A percentile compares a stretch with the other conserved stretches of the same genome.
Evolutionary conservation across 2,113 vertebrate species (phyloP).

Genomic region (Leptocoma aspasia): DNA sequence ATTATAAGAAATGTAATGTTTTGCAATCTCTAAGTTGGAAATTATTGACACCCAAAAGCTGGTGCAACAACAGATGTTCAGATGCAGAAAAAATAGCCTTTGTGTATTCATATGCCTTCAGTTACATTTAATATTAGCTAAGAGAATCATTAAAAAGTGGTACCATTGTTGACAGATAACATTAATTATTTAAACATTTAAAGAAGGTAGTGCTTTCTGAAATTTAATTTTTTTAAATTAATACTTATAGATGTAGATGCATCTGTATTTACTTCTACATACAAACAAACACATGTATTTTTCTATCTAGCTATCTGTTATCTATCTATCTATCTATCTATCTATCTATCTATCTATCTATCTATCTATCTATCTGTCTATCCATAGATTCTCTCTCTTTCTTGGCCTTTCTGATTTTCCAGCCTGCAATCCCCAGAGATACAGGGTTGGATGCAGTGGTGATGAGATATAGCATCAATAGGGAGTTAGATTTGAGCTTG

Average conservation of each 20-base stretch:
- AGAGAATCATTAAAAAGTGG: not conserved
- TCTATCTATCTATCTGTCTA: not conserved
- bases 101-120: not conserved
- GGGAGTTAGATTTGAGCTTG: not conserved
- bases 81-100: not conserved
- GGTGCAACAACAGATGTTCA: constrained; percentile 13
- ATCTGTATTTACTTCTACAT: not conserved
- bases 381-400: not conserved
- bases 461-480: not conserved
- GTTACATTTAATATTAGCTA: not conserved
- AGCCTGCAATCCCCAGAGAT: not conserved
- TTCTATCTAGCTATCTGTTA: not conserved
- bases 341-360: not conserved
- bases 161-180: not conserved
- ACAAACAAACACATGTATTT: not conserved
- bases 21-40: not conserved
- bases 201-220: not conserved
- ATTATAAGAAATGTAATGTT: constrained; percentile 10
- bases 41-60: constrained; percentile 13
- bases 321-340: not conserved
- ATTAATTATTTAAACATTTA: not conserved
- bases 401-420: not conserved
- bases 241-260: not conserved
- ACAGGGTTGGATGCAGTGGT: not conserved
- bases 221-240: not conserved